phyloP scores from a whole-genome alignment of 2,797 vertebrate species.

The Tadarida brasiliensis region DNA sequence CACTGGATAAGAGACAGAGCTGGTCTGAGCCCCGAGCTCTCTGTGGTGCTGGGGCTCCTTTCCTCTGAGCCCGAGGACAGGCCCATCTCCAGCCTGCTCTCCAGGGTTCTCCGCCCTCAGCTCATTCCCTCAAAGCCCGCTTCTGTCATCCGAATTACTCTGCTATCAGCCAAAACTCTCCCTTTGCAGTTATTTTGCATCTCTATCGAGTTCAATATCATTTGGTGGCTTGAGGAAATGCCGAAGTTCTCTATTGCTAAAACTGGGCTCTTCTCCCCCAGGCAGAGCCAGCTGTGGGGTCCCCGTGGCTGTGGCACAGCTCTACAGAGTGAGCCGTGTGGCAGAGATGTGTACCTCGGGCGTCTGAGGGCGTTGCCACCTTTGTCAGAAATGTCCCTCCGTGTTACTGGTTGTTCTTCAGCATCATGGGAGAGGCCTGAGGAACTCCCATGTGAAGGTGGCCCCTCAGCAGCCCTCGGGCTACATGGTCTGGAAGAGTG shows the following conservation, averaged over 20 bases:
- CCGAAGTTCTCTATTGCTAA: neutral
- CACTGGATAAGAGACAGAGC: neutral
- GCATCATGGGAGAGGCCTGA: neutral
- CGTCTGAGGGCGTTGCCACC: fast-evolving
- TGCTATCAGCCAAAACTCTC: neutral
- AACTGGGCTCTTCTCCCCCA: fast-evolving
- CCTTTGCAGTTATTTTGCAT: neutral
- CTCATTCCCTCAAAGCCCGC: neutral
- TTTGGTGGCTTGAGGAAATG: neutral
- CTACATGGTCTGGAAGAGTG: neutral
- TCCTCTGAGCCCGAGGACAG: neutral
- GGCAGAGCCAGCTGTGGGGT: neutral
- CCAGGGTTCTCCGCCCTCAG: neutral
- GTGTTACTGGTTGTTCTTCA: neutral
- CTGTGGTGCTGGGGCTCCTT: neutral
- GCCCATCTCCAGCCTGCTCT: neutral
- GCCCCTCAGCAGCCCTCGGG: neutral
- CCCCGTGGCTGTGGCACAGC: fast-evolving
- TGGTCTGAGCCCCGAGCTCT: neutral
- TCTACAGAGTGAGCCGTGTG: fast-evolving
- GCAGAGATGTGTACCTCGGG: no score
- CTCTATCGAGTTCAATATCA: neutral
- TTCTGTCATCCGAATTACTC: neutral
- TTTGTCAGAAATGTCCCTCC: neutral
- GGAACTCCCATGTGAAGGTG: neutral